Evolutionary conservation across 23 tunicate genomes (phyloP), one percentile per base, ranked within the genome.

Genomic region (Pegea sp.): DNA sequence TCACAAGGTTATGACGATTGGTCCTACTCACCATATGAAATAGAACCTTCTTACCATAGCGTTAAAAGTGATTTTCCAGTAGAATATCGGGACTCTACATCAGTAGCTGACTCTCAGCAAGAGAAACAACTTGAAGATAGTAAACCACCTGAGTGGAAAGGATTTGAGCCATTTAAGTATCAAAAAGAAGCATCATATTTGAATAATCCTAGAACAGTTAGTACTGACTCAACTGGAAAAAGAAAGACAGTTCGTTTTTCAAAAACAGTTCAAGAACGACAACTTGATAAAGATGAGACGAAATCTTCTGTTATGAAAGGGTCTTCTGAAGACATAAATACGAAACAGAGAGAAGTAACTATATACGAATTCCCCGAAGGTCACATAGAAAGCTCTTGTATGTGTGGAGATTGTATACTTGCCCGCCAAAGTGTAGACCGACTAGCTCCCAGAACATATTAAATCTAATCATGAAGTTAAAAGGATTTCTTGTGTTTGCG

Each of bases 221-320:
- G 53, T 21, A 34, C 31, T 4, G 23, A 33, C 13, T 46, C 46
- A 33, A 19, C 32, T 21, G 49, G 64, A 38, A 33, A 49, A 52
- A 64, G 86, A n/a, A 84, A 84, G 60, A 84, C 75, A 4, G 95
- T 84, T 25, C 77, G 95, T 4, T 84, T 84, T 67, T 73, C 84
- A 13, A 66, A 84, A 46, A 84, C 76, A 5, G 95, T 84, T 22
- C 44, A 64, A 28, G 69, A 84, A 48, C 68, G 95, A 53, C 46
- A 38, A 16, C 43, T 74, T 13, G 95, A 84, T 30, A 68, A 57
- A 8, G 73, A 58, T 29, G 72, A 84, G 55, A 84, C 73, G 30
- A 48, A 71, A 2, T 73, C 95, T 0, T 84, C 95, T n/a, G 53
- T 68, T 1, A 84, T 84, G 8, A 84, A 84, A 57, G 95, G 76